Evolutionary conservation across 2,113 vertebrate genomes (phyloP).

Genomic region (Harpagus bidentatus): DNA sequence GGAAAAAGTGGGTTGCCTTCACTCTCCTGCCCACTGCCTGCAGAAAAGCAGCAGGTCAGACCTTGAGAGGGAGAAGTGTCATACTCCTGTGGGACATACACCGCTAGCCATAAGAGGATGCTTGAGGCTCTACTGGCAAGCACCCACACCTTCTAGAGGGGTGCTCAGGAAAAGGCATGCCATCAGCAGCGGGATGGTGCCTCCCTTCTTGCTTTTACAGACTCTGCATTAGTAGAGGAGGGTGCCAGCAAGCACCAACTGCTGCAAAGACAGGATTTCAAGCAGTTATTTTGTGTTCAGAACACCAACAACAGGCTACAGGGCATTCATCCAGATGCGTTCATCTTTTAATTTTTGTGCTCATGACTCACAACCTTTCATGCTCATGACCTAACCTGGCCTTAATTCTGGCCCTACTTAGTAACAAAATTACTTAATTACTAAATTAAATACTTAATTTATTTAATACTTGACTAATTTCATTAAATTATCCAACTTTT

Average conservation of each 20-base stretch:
- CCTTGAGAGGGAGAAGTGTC: not conserved
- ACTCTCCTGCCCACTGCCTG: not conserved
- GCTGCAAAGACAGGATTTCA: not conserved
- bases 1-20: not conserved
- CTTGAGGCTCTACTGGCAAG: not conserved
- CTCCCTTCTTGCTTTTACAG: not conserved
- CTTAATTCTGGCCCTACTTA: not conserved
- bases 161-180: not conserved
- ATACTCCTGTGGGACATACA: accelerated
- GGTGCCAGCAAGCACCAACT: not conserved
- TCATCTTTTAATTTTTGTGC: not conserved
- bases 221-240: not conserved
- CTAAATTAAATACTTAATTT: not conserved
- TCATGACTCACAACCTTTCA: not conserved
- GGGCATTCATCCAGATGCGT: not conserved
- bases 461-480: not conserved
- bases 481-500: not conserved
- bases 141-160: not conserved
- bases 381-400: not conserved
- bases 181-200: not conserved
- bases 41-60: not conserved
- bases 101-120: accelerated
- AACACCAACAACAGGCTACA: not conserved
- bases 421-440: not conserved
- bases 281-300: not conserved